These are phyloP conservation scores for Drosophila merina DNA, from an alignment of 2,888 invertebrate genomes.

Conservation along the genomic window DNA sequence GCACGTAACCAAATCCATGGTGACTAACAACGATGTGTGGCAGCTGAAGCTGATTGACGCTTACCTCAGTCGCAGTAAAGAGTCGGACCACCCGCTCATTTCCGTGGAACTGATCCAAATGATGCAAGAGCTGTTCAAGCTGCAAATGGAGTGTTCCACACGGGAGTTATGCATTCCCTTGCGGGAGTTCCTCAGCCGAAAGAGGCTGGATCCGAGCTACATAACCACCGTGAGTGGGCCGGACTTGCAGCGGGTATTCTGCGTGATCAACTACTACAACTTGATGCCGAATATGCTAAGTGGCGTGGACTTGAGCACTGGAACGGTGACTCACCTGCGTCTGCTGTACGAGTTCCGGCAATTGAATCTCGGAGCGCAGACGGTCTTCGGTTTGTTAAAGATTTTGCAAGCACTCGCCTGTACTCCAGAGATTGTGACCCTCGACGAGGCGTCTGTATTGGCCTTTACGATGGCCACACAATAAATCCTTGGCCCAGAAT, in stretches of 20 bases:
- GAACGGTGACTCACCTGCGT: slow-evolving; percentile 77
- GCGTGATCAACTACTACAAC: slow-evolving; percentile 80
- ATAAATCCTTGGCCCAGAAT: slow-evolving; percentile 1
- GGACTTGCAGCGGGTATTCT: slow-evolving; percentile 75
- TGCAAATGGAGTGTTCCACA: slow-evolving; percentile 70
- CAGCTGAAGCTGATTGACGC: slow-evolving; percentile 89
- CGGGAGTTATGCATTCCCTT: slow-evolving; percentile 63
- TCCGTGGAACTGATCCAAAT: slow-evolving; percentile 82
- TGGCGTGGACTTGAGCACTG: slow-evolving; percentile 70
- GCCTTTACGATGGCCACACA: slow-evolving; percentile 23
- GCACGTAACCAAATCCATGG: slow-evolving; percentile 69
- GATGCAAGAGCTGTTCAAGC: slow-evolving; percentile 76
- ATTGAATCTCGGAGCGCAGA: slow-evolving; percentile 73
- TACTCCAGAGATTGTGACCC: slow-evolving; percentile 15
- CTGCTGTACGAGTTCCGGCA: slow-evolving; percentile 81
- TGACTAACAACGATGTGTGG: slow-evolving; percentile 86
- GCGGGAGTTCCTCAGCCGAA: slow-evolving; percentile 76
- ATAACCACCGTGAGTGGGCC: slow-evolving; percentile 63
- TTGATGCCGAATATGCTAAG: slow-evolving; percentile 81
- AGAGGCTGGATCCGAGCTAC: slow-evolving; percentile 65
- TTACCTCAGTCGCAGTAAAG: slow-evolving; percentile 79
- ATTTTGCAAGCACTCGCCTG: slow-evolving; percentile 66
- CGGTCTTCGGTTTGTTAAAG: slow-evolving; percentile 79
- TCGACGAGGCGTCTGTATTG: slow-evolving; percentile 32
- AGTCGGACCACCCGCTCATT: slow-evolving; percentile 69